These are phyloP conservation scores for Cyrtorhinus lividipennis DNA, from an alignment of 1,140 invertebrate genomes.

Conservation along the genomic window DNA sequence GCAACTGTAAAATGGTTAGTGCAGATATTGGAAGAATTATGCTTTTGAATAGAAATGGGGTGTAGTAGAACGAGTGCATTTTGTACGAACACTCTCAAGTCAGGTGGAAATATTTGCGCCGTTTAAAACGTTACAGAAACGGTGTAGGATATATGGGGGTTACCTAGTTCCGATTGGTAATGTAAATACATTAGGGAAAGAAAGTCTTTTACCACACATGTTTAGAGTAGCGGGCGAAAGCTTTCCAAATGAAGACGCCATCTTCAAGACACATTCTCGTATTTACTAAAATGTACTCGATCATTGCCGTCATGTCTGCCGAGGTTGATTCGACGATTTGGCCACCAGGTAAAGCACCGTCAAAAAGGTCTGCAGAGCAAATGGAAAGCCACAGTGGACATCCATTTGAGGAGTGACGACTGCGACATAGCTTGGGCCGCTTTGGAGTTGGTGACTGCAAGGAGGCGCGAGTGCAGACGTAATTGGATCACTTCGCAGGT, in stretches of 20 bases:
- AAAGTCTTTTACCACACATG: too few relatives aligned
- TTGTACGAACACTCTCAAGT: too few relatives aligned
- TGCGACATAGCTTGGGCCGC: background rate
- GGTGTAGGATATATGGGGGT: too few relatives aligned
- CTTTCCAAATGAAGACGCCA: too few relatives aligned
- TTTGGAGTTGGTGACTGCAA: background rate
- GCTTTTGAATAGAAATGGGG: background rate
- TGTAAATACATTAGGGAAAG: too few relatives aligned
- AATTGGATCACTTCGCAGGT: background rate
- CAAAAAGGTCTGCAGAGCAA: background rate
- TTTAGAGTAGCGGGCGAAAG: too few relatives aligned
- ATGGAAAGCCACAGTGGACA: background rate
- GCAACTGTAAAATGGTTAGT: background rate
- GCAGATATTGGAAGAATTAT: background rate
- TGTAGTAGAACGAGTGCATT: too few relatives aligned
- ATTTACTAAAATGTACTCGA: background rate
- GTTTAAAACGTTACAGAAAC: too few relatives aligned
- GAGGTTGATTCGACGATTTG: background rate
- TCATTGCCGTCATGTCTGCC: background rate
- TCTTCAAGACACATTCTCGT: background rate
- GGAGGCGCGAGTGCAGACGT: background rate
- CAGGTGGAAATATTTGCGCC: too few relatives aligned
- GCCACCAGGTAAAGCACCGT: background rate
- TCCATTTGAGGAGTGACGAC: background rate
- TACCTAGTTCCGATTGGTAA: too few relatives aligned